Percentiles rank a stretch among this genome's conserved stretches.
These are phyloP conservation scores for Hemaris fuciformis DNA, from an alignment of 2,888 invertebrate species.

Conservation along the genomic window DNA sequence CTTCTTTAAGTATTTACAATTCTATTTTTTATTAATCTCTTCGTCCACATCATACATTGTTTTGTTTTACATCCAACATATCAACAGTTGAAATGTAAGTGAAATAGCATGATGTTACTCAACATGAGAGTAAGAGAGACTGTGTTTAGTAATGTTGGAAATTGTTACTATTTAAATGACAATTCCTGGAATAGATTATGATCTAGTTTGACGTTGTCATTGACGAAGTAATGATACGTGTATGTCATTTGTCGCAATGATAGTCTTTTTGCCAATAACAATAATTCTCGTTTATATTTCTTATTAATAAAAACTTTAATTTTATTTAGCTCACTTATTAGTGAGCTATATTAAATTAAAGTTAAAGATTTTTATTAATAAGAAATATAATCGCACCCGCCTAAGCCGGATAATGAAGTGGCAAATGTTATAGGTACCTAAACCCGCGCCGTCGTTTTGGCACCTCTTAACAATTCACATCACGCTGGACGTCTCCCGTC, in stretches of 20 bases:
- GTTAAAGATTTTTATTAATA: neutral
- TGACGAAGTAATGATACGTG: neutral
- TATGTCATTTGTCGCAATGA: neutral
- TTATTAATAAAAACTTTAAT: too few relatives aligned
- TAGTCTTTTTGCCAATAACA: neutral
- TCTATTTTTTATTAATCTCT: constrained; percentile 8
- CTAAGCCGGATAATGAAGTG: constrained; percentile 56
- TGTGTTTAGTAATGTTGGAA: neutral
- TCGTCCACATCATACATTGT: constrained; percentile 30
- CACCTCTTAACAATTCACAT: constrained; percentile 39
- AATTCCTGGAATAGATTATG: neutral
- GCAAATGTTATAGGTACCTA: constrained; percentile 68
- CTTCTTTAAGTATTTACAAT: neutral
- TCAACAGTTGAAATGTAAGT: neutral
- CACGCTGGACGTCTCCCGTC: constrained; percentile 35
- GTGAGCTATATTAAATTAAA: neutral
- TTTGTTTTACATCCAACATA: constrained; percentile 20
- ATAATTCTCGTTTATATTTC: too few relatives aligned
- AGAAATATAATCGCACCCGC: too few relatives aligned
- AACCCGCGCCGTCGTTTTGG: constrained; percentile 39
- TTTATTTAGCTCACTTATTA: too few relatives aligned
- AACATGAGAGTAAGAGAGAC: neutral
- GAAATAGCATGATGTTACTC: neutral
- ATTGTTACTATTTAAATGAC: too few relatives aligned
- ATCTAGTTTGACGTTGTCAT: neutral